Percentiles rank a stretch among this genome's conserved stretches.
These are phyloP conservation scores for Onychomys arenicola DNA, from an alignment of 2,797 vertebrate species.

Conservation along the genomic window DNA sequence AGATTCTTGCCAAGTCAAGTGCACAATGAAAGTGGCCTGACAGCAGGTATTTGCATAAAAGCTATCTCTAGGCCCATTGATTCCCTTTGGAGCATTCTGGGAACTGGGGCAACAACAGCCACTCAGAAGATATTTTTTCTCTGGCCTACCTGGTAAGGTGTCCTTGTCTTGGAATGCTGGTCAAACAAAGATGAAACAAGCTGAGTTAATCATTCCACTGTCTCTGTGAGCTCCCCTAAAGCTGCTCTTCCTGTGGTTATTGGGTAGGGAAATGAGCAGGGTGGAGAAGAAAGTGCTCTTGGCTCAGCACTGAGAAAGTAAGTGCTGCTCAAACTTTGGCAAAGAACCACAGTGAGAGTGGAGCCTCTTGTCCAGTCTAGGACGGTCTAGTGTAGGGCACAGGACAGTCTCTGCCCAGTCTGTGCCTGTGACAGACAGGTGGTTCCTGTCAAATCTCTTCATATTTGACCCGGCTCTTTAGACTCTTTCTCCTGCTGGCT, in stretches of 20 bases:
- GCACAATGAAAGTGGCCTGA: not conserved
- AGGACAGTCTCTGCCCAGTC: not conserved
- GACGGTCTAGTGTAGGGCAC: not conserved
- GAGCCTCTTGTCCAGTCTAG: too few relatives aligned
- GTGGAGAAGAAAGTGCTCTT: not conserved
- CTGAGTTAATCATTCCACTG: too few relatives aligned
- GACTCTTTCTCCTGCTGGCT: not conserved
- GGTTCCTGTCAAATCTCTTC: too few relatives aligned
- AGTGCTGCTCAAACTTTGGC: not conserved
- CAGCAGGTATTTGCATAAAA: not conserved
- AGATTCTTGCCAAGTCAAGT: not conserved
- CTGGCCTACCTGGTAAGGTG: not conserved
- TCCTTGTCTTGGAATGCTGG: not conserved
- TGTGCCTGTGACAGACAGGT: not conserved
- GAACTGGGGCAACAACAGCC: not conserved
- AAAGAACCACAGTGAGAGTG: not conserved
- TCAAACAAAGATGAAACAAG: not conserved
- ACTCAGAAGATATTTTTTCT: not conserved
- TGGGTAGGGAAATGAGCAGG: fast-evolving
- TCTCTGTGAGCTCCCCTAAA: not conserved
- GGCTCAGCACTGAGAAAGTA: not conserved
- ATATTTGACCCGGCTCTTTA: not conserved
- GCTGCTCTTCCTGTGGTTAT: not conserved
- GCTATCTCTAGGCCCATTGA: not conserved
- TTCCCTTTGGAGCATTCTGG: not conserved